These are phyloP conservation scores for Apogon talboti DNA, from an alignment of 2,797 vertebrate genomes.

Conservation along the genomic window DNA sequence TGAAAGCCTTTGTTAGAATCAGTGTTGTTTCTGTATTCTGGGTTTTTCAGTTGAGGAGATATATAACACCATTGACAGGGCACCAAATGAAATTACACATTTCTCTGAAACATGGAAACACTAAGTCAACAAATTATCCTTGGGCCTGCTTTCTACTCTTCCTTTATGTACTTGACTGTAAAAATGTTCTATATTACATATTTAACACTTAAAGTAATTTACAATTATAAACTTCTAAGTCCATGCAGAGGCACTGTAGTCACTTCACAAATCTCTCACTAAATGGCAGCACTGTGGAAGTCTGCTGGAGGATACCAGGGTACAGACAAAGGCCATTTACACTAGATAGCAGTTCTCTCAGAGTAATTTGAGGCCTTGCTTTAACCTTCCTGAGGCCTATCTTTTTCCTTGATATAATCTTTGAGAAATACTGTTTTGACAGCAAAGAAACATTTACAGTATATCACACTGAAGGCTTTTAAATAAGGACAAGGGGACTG, in stretches of 20 bases:
- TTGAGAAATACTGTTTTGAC: conserved; percentile 66
- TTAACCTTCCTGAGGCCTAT: conserved; percentile 49
- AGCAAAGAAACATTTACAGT: conserved; percentile 59
- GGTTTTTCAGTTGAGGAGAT: no score
- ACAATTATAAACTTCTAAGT: no score
- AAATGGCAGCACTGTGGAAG: conserved; percentile 25
- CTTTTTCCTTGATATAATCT: conserved; percentile 67
- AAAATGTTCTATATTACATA: no score
- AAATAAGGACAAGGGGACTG: conserved; percentile 48
- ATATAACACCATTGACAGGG: no score
- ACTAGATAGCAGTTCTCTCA: conserved; percentile 36
- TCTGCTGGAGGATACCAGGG: conserved; percentile 34
- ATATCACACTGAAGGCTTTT: conserved; percentile 63
- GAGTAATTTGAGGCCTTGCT: conserved; percentile 44
- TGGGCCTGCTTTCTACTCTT: no score
- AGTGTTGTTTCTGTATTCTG: no score
- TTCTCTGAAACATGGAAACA: no score
- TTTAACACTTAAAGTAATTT: no score
- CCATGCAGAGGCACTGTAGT: conserved; percentile 18
- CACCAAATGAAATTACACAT: no score
- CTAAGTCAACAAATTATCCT: no score
- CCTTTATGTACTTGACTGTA: no score
- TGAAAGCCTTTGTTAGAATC: no score
- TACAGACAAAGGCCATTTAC: conserved; percentile 44
- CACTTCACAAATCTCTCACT: conserved; percentile 35